Conservation (phyloP, 2,888 invertebrate genomes). For the Zele albiditarsus region DNA sequence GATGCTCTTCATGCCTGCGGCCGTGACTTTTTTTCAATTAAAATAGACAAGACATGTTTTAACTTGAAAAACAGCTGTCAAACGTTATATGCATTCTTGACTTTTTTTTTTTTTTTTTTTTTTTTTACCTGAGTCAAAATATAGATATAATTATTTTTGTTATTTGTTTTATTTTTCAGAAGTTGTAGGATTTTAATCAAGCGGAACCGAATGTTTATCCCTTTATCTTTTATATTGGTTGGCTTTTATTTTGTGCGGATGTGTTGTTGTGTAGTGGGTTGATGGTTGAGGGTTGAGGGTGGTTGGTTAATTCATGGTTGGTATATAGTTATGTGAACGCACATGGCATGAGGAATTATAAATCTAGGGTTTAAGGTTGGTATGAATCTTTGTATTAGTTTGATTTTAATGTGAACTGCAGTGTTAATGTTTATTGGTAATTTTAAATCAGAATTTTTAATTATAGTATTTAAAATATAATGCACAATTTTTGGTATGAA, state of each 20-base stretch:
- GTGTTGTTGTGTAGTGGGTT: too few relatives aligned
- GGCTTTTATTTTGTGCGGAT: not conserved
- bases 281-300: too few relatives aligned
- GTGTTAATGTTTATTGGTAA: too few relatives aligned
- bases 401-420: too few relatives aligned
- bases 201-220: not conserved
- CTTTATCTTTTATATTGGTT: not conserved
- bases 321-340: too few relatives aligned
- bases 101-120: slow-evolving; percentile 17
- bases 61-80: slow-evolving; percentile 63
- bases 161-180: slow-evolving; percentile 10
- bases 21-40: slow-evolving; percentile 66
- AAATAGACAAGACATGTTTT: slow-evolving; percentile 55
- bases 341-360: too few relatives aligned
- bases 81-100: slow-evolving; percentile 49
- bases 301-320: too few relatives aligned
- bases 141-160: not conserved
- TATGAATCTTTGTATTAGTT: too few relatives aligned
- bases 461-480: too few relatives aligned
- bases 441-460: too few relatives aligned
- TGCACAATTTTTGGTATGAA: too few relatives aligned
- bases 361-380: too few relatives aligned
- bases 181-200: slow-evolving; percentile 2
- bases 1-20: slow-evolving; percentile 62
- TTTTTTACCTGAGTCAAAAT: slow-evolving; percentile 1